Evolutionary conservation across 2,888 invertebrate species (phyloP), one percentile per base, ranked within the genome.

Genomic region (Cerastoderma edule): DNA sequence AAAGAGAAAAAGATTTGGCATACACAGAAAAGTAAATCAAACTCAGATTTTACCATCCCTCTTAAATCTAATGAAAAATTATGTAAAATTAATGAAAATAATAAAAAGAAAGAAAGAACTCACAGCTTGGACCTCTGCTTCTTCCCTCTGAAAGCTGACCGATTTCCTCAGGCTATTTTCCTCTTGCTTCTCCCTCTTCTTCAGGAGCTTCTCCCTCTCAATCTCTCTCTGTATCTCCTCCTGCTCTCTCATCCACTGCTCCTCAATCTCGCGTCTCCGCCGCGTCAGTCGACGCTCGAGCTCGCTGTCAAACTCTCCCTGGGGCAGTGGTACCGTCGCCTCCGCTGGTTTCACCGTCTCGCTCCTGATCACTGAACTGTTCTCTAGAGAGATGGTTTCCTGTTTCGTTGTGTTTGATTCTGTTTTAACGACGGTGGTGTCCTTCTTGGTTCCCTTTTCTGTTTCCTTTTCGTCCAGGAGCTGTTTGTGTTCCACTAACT

Each of bases 111-210:
- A n/a, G n/a, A n/a, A n/a, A n/a, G n/a, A n/a, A 60, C 60, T 22
- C 8, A 60, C 60, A 22, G 22, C 27, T 60, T 39, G 60, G 10
- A 3, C 39, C 24, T 2, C 50, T 2, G 8, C 30, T 56, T 60
- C 60, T 54, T 80, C 82, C 46, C 84, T 86, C 27, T 72, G 75
- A 57, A 88, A 89, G 19, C 79, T 79, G 10, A 89, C 88, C 22
- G 87, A 87, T 70, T 87, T 91, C 74, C 80, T 86, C 48, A 87
- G 76, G 16, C 69, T 78, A 72, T 86, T 90, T 54, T 87, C 89
- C n/a, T 86, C 86, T 60, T 86, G 87, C 67, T 85, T 87, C n/a
- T 86, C 85, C 30, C 89, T 75, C 67, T 75, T 87, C 67, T 78
- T 83, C 72, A 89, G 63, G 57, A 89, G 67, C 32, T 84, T 77